These are phyloP conservation scores for Eptatretus atami DNA, from an alignment of 2,797 vertebrate genomes.

Conservation along the genomic window DNA sequence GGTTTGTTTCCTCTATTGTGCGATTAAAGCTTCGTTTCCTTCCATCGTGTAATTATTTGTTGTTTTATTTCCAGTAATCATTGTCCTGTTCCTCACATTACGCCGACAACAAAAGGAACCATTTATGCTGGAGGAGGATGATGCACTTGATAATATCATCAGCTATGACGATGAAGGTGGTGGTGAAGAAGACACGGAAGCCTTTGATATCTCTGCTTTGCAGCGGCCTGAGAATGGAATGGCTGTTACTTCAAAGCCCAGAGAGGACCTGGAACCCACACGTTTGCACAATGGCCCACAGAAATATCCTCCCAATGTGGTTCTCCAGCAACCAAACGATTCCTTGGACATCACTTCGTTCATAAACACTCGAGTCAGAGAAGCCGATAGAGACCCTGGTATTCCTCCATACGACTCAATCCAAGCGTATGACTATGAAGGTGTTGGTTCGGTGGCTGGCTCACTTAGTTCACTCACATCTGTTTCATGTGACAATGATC, in stretches of 20 bases:
- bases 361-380: conserved; percentile 31
- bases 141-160: conserved; percentile 25
- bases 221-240: conserved; percentile 7
- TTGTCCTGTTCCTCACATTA: conserved; percentile 23
- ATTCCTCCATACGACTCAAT: conserved; percentile 59
- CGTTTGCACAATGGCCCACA: too few relatives aligned
- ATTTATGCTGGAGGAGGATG: conserved; percentile 25
- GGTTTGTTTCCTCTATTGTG: too few relatives aligned
- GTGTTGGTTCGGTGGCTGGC: conserved; percentile 40
- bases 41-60: too few relatives aligned
- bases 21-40: too few relatives aligned
- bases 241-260: conserved; percentile 17
- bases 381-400: conserved; percentile 41
- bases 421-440: conserved; percentile 58
- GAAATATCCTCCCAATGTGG: too few relatives aligned
- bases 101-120: conserved; percentile 30
- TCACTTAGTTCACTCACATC: conserved; percentile 37
- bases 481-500: too few relatives aligned
- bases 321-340: not conserved
- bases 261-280: too few relatives aligned
- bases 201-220: conserved; percentile 37
- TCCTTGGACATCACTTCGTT: conserved; percentile 29
- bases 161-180: conserved; percentile 40
- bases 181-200: conserved; percentile 41
- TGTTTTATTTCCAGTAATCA: not conserved